A percentile compares a stretch with the other conserved stretches of the same genome.
phyloP scores from a whole-genome alignment of 1,140 invertebrate genomes.

The Hermatobates lingyangjiaoensis region DNA sequence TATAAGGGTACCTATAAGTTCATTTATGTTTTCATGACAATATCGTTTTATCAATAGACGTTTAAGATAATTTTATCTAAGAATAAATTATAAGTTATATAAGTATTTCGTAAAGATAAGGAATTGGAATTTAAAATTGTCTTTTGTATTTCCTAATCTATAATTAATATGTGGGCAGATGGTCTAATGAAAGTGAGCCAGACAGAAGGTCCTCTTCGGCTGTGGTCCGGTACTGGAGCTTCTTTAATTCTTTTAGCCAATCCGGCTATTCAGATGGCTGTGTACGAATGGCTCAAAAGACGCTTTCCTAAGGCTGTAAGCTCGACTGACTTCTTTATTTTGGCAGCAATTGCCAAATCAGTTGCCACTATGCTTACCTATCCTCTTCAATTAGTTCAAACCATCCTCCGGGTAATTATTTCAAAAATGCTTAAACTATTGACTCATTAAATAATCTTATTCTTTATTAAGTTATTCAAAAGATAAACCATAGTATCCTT shows the following conservation, averaged over 20 bases:
- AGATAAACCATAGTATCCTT: no score
- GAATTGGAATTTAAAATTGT: no score
- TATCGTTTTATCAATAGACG: no score
- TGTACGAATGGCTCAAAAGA: conserved; percentile 69
- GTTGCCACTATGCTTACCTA: conserved; percentile 69
- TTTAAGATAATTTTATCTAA: no score
- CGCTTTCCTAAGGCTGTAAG: conserved; percentile 21
- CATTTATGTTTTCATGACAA: no score
- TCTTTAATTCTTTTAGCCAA: conserved; percentile 71
- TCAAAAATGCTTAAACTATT: no score
- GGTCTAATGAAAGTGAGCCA: conserved; percentile 26
- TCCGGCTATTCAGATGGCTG: conserved; percentile 80
- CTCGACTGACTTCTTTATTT: conserved; percentile 33
- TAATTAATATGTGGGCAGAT: conserved; percentile 29
- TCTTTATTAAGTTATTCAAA: no score
- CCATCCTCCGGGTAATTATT: conserved; percentile 43
- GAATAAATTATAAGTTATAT: no score
- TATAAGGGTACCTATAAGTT: no score
- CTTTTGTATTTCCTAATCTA: not conserved
- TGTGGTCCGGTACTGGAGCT: conserved; percentile 66
- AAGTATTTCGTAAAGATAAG: no score
- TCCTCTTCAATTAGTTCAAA: conserved; percentile 72
- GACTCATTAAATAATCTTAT: no score
- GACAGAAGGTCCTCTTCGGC: conserved; percentile 26
- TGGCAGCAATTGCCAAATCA: conserved; percentile 62